Conservation (phyloP, 2,888 invertebrate genomes). For the Stomorhina lunata region DNA sequence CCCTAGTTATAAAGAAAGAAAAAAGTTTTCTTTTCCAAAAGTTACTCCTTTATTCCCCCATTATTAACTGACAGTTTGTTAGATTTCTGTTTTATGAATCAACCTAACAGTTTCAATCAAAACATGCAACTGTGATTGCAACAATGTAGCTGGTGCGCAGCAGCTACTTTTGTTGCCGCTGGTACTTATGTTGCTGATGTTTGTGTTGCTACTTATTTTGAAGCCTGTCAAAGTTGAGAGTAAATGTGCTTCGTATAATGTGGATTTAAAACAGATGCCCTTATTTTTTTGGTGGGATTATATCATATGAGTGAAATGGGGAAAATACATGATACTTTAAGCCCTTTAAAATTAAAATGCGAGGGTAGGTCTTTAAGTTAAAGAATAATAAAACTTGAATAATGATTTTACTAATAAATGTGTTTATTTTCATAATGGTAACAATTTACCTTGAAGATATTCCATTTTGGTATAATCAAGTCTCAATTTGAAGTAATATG, state of each 20-base stretch:
- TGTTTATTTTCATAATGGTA: too few species aligned
- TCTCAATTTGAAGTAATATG: too few species aligned
- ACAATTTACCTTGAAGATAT: too few species aligned
- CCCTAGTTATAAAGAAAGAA: conserved; percentile 3
- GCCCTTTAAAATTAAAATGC: not conserved
- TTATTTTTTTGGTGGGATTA: not conserved
- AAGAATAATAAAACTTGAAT: too few species aligned
- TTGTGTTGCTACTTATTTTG: conserved; percentile 18
- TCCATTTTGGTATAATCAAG: too few species aligned
- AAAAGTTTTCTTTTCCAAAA: not conserved
- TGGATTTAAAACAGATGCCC: conserved; percentile 58
- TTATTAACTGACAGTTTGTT: conserved; percentile 10
- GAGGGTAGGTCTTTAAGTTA: not conserved
- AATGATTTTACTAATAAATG: too few species aligned
- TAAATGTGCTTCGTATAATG: not conserved
- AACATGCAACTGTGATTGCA: conserved; percentile 34
- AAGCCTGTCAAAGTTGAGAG: conserved; percentile 28
- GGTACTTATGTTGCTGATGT: not conserved
- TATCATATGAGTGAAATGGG: not conserved
- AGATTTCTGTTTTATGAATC: not conserved
- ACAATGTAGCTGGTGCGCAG: conserved; percentile 1
- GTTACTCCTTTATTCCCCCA: not conserved
- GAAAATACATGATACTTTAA: not conserved
- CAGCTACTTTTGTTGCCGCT: not conserved
- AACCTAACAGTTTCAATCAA: not conserved